These are phyloP conservation scores for Sialia sialis DNA, from an alignment of 2,113 vertebrate species.

Conservation along the genomic window DNA sequence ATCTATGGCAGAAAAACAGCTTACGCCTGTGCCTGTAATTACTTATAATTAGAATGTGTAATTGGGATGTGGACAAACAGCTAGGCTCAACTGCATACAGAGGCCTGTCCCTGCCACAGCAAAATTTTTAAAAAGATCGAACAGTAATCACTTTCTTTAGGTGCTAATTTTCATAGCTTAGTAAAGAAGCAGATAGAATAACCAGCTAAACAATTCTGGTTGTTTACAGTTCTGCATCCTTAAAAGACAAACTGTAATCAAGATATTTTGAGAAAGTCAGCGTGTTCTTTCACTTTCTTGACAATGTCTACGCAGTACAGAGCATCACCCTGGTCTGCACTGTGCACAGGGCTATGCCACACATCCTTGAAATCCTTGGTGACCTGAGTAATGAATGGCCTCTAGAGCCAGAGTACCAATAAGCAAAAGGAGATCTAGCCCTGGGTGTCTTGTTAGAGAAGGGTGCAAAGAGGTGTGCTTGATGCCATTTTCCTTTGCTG, in stretches of 20 bases:
- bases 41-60: conserved; percentile 20
- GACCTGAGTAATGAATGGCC: neutral
- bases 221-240: neutral
- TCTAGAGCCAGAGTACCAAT: neutral
- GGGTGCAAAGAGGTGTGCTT: neutral
- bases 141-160: neutral
- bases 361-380: neutral
- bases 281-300: neutral
- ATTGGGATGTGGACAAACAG: conserved; percentile 5
- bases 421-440: neutral
- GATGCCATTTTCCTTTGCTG: neutral
- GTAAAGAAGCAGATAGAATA: neutral
- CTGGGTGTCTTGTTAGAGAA: neutral
- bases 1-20: neutral
- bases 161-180: conserved; percentile 5
- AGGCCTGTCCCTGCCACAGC: neutral
- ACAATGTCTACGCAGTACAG: neutral
- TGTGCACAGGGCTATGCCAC: neutral
- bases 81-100: neutral
- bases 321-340: neutral
- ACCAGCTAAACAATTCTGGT: neutral
- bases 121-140: neutral
- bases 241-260: neutral
- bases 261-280: neutral
- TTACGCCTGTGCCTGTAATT: neutral